A percentile compares a stretch with the other conserved stretches of the same genome.
Conservation (phyloP, 2,888 invertebrate species). For the Lithosia quadra region DNA sequence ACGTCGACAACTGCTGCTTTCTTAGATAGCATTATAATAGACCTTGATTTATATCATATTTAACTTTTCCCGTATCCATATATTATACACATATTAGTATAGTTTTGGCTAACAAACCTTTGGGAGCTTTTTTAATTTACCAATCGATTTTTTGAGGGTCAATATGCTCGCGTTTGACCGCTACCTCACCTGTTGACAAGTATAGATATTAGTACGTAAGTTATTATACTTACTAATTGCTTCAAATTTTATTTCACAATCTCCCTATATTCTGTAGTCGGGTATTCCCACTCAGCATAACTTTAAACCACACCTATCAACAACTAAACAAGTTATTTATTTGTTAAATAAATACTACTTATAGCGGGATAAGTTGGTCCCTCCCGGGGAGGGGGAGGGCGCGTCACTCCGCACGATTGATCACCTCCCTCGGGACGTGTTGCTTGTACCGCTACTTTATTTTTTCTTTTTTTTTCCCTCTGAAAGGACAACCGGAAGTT, state of each 20-base stretch:
- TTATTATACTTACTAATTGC: too few relatives aligned
- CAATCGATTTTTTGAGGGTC: too few relatives aligned
- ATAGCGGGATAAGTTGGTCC: slow-evolving; percentile 39
- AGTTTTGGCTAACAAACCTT: too few relatives aligned
- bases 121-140: too few relatives aligned
- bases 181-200: too few relatives aligned
- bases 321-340: slow-evolving; percentile 43
- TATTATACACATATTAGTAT: too few relatives aligned
- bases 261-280: background rate
- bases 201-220: too few relatives aligned
- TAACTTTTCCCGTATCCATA: too few relatives aligned
- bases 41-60: too few relatives aligned
- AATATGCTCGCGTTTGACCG: too few relatives aligned
- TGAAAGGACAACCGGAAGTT: slow-evolving; percentile 51
- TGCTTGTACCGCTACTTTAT: slow-evolving; percentile 51
- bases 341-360: slow-evolving; percentile 53
- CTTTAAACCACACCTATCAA: slow-evolving; percentile 22
- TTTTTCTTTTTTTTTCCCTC: slow-evolving; percentile 39
- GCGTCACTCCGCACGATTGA: slow-evolving; percentile 65
- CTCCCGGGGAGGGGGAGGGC: slow-evolving; percentile 30
- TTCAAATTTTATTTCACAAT: background rate
- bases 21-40: too few relatives aligned
- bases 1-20: too few relatives aligned
- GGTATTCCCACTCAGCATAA: background rate
- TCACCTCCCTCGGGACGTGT: slow-evolving; percentile 65